Base-by-base conservation (phyloP, 2,797 vertebrate genomes). In the Mycteria americana region DNA sequence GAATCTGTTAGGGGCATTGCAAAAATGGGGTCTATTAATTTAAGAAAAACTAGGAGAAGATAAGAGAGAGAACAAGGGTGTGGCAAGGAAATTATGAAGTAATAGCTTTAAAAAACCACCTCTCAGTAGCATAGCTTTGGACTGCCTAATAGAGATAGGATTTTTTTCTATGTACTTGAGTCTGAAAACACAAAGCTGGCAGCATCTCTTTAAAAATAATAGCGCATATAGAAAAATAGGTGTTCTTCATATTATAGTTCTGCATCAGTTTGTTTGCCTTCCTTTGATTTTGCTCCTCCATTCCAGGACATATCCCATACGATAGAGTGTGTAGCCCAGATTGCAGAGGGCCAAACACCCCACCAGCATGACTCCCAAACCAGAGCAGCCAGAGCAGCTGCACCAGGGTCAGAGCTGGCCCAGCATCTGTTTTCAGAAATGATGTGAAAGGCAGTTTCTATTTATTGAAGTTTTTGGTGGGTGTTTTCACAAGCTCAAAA, bases 381-480 rank as follows among this genome's bases (percentile, higher is more conserved):
- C 48, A 48, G 25, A 77, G 57, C 45, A 94, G 56, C n/a, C 48
- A 48, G 25, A 77, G 57, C 45, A 94, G 56, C 67, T 92, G 72
- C 65, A 57, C 8, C 30, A 43, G 70, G 33, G 43, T 43, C 43
- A 6, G 74, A 63, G 75, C 75, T 85, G 70, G 60, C 78, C 77
- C 43, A 64, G 64, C 73, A 63, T 68, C 25, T 74, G 24, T 86
- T 95, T 85, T 74, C 76, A 86, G 77, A 88, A 88, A n/a, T 92
- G 0, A 76, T 70, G 18, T 81, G 77, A 94, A 92, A 87, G 62
- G 46, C 54, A 73, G 31, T 78, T 88, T 88, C 64, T 91, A 18
- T 92, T 94, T 95, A 45, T 45, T 93, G 64, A 81, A 77, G 64
- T 11, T 77, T 91, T 94, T 92, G 76, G 37, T 91, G 87, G 68